phyloP scores from a whole-genome alignment of 2,113 vertebrate species.

The Madoqua kirkii region DNA sequence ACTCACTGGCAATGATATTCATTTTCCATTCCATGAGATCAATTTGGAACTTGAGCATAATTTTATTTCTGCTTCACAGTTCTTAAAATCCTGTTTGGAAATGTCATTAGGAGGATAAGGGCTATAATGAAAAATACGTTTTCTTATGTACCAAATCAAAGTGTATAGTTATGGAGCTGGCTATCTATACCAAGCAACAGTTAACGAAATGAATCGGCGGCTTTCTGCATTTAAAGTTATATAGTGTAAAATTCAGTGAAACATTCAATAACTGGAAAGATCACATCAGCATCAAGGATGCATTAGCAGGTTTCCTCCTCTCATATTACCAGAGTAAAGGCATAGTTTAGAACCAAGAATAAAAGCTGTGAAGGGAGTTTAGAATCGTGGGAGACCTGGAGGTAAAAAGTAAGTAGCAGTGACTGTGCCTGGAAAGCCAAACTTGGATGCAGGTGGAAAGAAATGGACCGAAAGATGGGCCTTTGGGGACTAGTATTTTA shows the following conservation, averaged over 20 bases:
- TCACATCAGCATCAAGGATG: slow-evolving; percentile 60
- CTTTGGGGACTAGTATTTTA: slow-evolving; percentile 37
- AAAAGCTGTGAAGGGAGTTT: slow-evolving; percentile 32
- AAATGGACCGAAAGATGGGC: not conserved
- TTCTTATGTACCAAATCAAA: slow-evolving; percentile 71
- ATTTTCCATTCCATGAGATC: slow-evolving; percentile 70
- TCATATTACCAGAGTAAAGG: not conserved
- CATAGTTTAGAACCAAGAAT: not conserved
- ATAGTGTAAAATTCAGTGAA: slow-evolving; percentile 68
- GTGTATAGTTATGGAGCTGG: slow-evolving; percentile 59
- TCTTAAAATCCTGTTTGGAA: slow-evolving; percentile 74
- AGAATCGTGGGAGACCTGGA: not conserved
- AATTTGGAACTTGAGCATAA: slow-evolving; percentile 70
- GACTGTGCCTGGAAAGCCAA: not conserved
- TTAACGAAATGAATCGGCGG: slow-evolving; percentile 66
- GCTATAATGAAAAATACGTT: slow-evolving; percentile 67
- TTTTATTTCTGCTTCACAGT: slow-evolving; percentile 76
- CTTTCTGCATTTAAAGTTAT: slow-evolving; percentile 63
- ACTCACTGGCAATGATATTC: slow-evolving; percentile 58
- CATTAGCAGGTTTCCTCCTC: slow-evolving; percentile 51
- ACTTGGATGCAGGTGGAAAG: not conserved
- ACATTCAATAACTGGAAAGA: slow-evolving; percentile 68
- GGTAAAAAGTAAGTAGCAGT: not conserved
- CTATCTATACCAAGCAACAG: slow-evolving; percentile 66
- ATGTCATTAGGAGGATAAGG: slow-evolving; percentile 73